These are phyloP conservation scores for Salticus scenicus DNA, from an alignment of 2,888 invertebrate genomes.

Conservation along the genomic window DNA sequence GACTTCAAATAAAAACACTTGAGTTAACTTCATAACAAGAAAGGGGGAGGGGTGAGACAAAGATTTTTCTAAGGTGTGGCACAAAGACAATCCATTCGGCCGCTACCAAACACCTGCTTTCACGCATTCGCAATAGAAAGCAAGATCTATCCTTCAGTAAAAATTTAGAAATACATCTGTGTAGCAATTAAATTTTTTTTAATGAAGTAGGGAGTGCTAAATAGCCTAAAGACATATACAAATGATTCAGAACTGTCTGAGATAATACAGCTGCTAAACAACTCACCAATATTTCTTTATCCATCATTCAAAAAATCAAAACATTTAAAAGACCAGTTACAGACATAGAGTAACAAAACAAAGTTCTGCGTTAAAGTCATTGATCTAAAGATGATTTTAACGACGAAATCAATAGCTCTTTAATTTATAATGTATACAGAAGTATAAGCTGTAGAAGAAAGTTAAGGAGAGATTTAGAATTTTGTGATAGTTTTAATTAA, in stretches of 20 bases:
- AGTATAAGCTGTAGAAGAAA: too few species aligned
- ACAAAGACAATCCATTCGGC: slow-evolving; percentile 30
- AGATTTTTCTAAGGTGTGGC: slow-evolving; percentile 50
- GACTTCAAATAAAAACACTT: slow-evolving; percentile 63
- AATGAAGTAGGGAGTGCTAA: not conserved
- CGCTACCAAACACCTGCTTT: slow-evolving; percentile 55
- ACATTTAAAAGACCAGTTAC: too few species aligned
- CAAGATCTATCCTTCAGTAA: not conserved
- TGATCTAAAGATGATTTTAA: too few species aligned
- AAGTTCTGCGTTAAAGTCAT: too few species aligned
- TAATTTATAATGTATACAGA: too few species aligned
- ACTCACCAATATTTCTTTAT: too few species aligned
- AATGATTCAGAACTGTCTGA: not conserved
- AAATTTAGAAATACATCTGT: not conserved
- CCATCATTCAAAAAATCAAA: too few species aligned
- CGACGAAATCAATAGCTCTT: too few species aligned
- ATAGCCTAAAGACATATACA: not conserved
- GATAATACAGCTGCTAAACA: not conserved
- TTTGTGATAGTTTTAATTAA: too few species aligned
- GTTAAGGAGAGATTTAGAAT: too few species aligned
- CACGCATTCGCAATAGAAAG: not conserved
- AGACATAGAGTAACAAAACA: too few species aligned
- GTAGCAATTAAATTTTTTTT: not conserved
- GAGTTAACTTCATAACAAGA: slow-evolving; percentile 38
- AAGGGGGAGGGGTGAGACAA: slow-evolving; percentile 15